Evolutionary conservation across 2,797 vertebrate species (phyloP).

Genomic region (Gallinago nigripennis): DNA sequence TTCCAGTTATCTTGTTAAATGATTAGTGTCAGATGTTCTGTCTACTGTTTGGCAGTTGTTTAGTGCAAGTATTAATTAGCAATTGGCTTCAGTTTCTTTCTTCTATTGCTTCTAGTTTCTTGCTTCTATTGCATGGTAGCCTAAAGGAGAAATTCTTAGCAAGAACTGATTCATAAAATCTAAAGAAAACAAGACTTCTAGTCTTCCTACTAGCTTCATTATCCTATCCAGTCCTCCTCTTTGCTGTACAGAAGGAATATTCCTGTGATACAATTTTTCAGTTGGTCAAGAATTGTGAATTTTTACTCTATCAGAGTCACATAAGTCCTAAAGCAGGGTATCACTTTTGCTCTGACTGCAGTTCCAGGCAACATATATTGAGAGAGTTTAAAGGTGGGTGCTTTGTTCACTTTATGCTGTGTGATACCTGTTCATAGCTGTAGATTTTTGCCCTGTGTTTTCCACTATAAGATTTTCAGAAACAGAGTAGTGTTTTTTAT

Average conservation of each 20-base stretch:
- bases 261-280: neutral
- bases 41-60: neutral
- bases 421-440: neutral
- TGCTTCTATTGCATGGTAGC: neutral
- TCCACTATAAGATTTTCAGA: neutral
- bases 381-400: neutral
- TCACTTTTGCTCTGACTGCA: neutral
- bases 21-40: neutral
- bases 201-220: neutral
- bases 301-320: accelerated
- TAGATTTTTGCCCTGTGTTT: neutral
- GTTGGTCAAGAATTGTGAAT: neutral
- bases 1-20: neutral
- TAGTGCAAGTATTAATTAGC: neutral
- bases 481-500: neutral
- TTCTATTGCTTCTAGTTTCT: neutral
- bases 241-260: neutral
- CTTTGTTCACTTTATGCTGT: neutral
- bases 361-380: neutral
- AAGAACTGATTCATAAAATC: neutral
- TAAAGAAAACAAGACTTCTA: neutral
- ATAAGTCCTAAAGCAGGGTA: neutral
- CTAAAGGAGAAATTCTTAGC: neutral
- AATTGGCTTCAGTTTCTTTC: neutral
- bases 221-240: neutral